phyloP scores from a whole-genome alignment of 2,888 invertebrate species.

The Eurytoma californica region DNA sequence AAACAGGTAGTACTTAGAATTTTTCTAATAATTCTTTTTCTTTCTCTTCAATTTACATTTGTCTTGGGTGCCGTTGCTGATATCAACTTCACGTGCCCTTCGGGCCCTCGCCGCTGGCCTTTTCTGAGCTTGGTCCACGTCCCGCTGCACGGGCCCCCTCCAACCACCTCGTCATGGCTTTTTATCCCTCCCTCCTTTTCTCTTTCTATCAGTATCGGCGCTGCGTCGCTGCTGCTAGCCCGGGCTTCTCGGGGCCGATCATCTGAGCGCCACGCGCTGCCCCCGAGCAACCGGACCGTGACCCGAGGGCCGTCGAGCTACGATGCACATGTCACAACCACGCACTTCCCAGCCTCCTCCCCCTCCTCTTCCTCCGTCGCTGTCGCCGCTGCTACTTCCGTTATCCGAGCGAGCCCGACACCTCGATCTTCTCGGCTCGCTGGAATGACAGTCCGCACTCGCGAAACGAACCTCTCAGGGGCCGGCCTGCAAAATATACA shows the following conservation, averaged over 20 bases:
- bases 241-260: slow-evolving; percentile 13
- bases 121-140: slow-evolving; percentile 8
- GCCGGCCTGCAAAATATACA: slow-evolving; percentile 33
- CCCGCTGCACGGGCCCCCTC: not conserved
- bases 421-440: not conserved
- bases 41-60: slow-evolving; percentile 7
- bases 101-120: not conserved
- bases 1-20: not conserved
- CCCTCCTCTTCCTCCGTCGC: not conserved
- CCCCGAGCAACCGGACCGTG: not conserved
- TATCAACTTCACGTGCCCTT: not conserved
- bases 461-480: slow-evolving; percentile 26
- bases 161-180: slow-evolving; percentile 13
- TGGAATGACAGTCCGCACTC: slow-evolving; percentile 13
- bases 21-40: not conserved
- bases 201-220: not conserved
- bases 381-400: not conserved
- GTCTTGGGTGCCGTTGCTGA: not conserved
- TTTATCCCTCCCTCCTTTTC: no score
- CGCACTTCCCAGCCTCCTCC: not conserved
- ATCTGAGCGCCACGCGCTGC: slow-evolving; percentile 8
- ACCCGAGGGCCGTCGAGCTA: slow-evolving; percentile 23
- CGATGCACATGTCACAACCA: slow-evolving; percentile 42
- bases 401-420: not conserved
- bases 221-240: not conserved